A percentile compares a stretch with the other conserved stretches of the same genome.
Conservation (phyloP, 2,888 invertebrate genomes). For the Parnassius glacialis region DNA sequence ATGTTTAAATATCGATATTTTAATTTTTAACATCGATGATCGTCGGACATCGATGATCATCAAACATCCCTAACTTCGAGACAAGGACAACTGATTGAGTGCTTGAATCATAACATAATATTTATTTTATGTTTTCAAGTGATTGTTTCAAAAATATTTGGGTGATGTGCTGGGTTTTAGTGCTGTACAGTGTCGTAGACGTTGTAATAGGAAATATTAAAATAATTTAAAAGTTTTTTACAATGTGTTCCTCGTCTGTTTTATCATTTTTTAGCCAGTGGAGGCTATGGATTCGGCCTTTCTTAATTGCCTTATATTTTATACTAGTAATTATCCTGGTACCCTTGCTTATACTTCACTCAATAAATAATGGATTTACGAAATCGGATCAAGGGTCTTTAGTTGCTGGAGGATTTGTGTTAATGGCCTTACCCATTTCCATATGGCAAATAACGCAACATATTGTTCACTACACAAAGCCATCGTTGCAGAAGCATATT, state of each 20-base stretch:
- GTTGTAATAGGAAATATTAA: conserved; percentile 8
- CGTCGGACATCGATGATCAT: too few species aligned
- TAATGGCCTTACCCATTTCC: conserved; percentile 94
- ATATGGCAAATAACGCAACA: conserved; percentile 98
- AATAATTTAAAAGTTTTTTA: conserved; percentile 18
- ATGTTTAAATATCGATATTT: too few species aligned
- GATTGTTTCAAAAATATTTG: too few species aligned
- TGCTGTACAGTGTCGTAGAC: conserved; percentile 38
- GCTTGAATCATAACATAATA: too few species aligned
- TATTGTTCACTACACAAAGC: conserved; percentile 95
- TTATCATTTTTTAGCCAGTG: conserved; percentile 80
- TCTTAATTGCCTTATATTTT: conserved; percentile 89
- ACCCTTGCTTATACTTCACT: conserved; percentile 90
- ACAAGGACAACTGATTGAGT: too few species aligned
- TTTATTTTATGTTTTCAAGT: too few species aligned
- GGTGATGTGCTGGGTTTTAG: too few species aligned
- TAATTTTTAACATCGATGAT: too few species aligned
- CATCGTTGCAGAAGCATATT: conserved; percentile 95
- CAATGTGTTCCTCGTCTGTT: conserved; percentile 66
- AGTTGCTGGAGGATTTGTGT: conserved; percentile 94
- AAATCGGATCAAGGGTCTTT: conserved; percentile 90
- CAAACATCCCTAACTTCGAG: too few species aligned
- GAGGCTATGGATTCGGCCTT: conserved; percentile 95
- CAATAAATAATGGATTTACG: conserved; percentile 88
- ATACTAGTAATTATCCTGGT: conserved; percentile 91